Evolutionary conservation across 1,140 invertebrate species (phyloP).

Genomic region (Batillaria attramentaria): DNA sequence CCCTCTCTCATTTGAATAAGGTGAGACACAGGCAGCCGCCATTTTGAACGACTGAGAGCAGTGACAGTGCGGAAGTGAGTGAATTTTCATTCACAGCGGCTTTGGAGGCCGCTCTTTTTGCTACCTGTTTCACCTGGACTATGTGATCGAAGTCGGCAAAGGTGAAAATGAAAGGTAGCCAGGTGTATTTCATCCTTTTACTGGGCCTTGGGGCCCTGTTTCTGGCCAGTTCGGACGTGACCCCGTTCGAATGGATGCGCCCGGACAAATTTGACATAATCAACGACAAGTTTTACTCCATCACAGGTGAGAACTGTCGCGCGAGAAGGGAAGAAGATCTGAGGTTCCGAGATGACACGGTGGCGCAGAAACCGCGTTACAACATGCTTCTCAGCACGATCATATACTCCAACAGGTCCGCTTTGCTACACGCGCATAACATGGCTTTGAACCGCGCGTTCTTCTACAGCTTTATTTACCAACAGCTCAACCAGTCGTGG

Average conservation of each 20-base stretch:
- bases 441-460: constrained; percentile 95
- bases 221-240: constrained; percentile 8
- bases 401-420: constrained; percentile 94
- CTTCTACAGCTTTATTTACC: constrained; percentile 92
- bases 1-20: constrained; percentile 48
- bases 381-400: constrained; percentile 89
- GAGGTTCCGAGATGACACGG: constrained; percentile 81
- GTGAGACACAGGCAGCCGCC: constrained; percentile 44
- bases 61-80: constrained; percentile 22
- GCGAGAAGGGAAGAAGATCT: constrained; percentile 88
- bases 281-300: constrained; percentile 84
- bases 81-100: not conserved
- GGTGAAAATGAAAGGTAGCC: constrained; percentile 4
- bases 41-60: constrained; percentile 45
- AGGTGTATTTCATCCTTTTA: constrained; percentile 23
- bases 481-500: constrained; percentile 72
- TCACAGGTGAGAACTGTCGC: constrained; percentile 87
- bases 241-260: constrained; percentile 66
- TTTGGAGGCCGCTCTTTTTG: not conserved
- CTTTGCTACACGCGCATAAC: constrained; percentile 93
- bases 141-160: not conserved
- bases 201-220: constrained; percentile 33
- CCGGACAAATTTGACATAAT: constrained; percentile 92
- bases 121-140: not conserved
- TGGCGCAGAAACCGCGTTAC: constrained; percentile 94